Evolutionary conservation across 2,113 vertebrate species (phyloP).

Genomic region (Zosterops pallidus): DNA sequence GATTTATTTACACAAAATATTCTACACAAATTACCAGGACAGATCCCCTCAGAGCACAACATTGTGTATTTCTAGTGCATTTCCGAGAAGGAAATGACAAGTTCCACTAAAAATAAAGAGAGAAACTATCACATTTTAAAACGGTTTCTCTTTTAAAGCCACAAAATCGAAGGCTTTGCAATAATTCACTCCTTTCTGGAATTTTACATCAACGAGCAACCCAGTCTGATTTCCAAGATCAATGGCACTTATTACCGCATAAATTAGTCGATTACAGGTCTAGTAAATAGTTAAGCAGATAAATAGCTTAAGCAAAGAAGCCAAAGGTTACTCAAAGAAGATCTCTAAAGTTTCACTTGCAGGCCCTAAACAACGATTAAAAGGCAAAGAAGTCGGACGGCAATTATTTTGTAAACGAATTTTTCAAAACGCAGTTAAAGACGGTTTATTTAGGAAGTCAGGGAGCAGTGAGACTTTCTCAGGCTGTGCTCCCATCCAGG

Average conservation of each 20-base stretch:
- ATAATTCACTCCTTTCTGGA: background rate
- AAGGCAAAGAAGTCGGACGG: background rate
- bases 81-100: background rate
- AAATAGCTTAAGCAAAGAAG: slow-evolving; percentile 38
- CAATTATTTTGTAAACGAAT: slow-evolving; percentile 55
- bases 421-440: slow-evolving; percentile 23
- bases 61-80: background rate
- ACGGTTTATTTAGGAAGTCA: slow-evolving; percentile 29
- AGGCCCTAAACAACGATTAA: background rate
- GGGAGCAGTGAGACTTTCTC: slow-evolving; percentile 21
- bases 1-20: background rate
- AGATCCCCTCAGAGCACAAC: background rate
- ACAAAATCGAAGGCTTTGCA: background rate
- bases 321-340: background rate
- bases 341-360: slow-evolving; percentile 9
- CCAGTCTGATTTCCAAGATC: slow-evolving; percentile 9
- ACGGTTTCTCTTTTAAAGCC: background rate
- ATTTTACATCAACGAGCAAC: background rate
- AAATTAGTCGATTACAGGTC: slow-evolving; percentile 37
- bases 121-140: background rate
- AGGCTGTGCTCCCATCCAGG: slow-evolving; percentile 20
- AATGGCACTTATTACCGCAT: background rate
- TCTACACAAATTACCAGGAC: background rate
- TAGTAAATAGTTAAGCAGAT: slow-evolving; percentile 37
- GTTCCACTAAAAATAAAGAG: background rate